Base-by-base conservation (phyloP, 2,797 vertebrate genomes). In the Ctenosaura bakeri region DNA sequence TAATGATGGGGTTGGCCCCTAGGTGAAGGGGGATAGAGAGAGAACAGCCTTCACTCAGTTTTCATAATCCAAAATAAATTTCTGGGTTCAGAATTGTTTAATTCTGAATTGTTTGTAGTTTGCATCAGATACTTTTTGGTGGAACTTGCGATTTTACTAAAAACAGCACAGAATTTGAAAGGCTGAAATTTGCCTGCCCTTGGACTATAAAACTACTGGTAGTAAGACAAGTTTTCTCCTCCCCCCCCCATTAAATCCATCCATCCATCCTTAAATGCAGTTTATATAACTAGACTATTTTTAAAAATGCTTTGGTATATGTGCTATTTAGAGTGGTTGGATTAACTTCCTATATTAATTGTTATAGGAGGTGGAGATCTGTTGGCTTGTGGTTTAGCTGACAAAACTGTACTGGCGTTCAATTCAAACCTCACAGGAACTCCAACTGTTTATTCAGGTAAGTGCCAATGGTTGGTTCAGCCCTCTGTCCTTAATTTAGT, bases 341-440 rank as follows among this genome's bases (percentile, higher is more conserved):
- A 32, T 87, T 87, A 62, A 77, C 13, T 77, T 73, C 46, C 9
- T 83, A 82, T 59, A 26, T 66, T 88, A 90, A 59, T 92, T 93
- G 71, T 94, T 96, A 85, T 87, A 99, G 98, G 98, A 59, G 98
- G 98, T 89, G 98, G 98, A 92, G 97, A 97, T 92, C 96, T 96
- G 91, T 96, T 99, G 93, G 97, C 98, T 95, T 99, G 98, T 84
- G 98, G 98, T 96, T 96, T 98, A 91, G 98, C 98, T 94, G 98
- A 98, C 97, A 97, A 93, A 93, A 97, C 97, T 20, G 93, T 98
- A 50, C 96, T 98, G 83, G 90, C 98, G 94, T 97, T 98, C 92
- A 97, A 90, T 89, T 98, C 98, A 50, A 96, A 95, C 71, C 97
- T 99, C 32, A 95, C 92, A 9, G 94, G 97, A 83, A 95, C 87